Evolutionary conservation across 2,888 invertebrate genomes (phyloP), one percentile per base, ranked within the genome.

Genomic region (Andrena flavipes): DNA sequence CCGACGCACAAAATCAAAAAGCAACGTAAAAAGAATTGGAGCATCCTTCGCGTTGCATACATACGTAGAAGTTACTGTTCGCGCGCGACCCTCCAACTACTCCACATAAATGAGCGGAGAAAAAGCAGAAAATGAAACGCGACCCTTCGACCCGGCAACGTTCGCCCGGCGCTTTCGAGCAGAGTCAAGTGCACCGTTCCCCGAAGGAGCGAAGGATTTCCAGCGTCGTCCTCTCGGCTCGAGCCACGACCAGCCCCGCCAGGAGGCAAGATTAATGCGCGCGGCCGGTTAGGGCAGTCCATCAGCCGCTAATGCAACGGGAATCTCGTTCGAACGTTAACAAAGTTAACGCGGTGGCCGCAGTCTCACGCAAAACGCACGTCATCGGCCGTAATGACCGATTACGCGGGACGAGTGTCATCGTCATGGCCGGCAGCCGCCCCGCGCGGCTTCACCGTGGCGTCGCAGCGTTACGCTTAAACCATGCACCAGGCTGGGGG

Each of bases 381-480:
- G 93, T 93, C 93, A 93, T 93, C 92, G 92, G 88, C 91, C 91
- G 91, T 93, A 93, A 93, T 93, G 93, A 93, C 91, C 93, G 93
- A 93, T 93, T 93, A 93, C 91, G 90, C 88, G 77, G 89, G 84
- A 87, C 88, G 89, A 89, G 89, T 89, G 88, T 91, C 91, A 90
- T 89, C 89, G 87, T 89, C 88, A 86, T 82, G 73, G 82, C 75
- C 76, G 76, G 83, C 56, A 56, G 78, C 80, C 8, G 42, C 20
- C 56, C 23, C 20, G 65, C 13, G 49, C 64, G 59, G 26, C 72
- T 56, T 71, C 84, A 88, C 89, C 91, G 90, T 92, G 92, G 92
- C 92, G 90, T 90, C 88, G 92, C 91, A 91, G 85, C 90, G 91
- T 91, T 91, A 91, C 88, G 90, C 89, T 89, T 90, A 91, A 79